Percentiles rank a stretch among this genome's conserved stretches.
Conservation (phyloP, 2,113 vertebrate genomes). For the Nyctibius bracteatus region DNA sequence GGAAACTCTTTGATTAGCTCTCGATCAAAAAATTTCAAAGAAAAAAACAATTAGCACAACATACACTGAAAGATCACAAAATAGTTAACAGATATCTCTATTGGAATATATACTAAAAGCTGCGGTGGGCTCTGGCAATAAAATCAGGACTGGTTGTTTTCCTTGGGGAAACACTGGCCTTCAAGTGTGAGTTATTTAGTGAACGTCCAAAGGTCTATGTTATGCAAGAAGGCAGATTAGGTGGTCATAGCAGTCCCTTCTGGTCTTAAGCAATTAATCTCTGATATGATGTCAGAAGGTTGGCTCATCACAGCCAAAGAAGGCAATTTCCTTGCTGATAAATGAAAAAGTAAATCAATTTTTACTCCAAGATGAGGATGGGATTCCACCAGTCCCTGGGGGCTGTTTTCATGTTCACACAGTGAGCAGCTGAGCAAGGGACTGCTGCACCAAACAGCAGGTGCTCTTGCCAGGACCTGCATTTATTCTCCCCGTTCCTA, state of each 20-base stretch:
- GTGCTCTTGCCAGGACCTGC: neutral
- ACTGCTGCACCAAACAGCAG: neutral
- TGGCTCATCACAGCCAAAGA: constrained; percentile 6
- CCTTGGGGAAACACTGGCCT: constrained; percentile 2
- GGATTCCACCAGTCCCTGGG: neutral
- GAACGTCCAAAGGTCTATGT: neutral
- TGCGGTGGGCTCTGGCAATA: neutral
- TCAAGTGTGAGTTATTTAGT: constrained; percentile 27
- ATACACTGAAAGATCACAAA: neutral
- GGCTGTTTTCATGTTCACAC: neutral
- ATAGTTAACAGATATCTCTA: neutral
- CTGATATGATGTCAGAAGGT: neutral
- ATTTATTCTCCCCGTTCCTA: neutral
- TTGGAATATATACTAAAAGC: neutral
- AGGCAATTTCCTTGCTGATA: constrained; percentile 27
- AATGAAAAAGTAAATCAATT: constrained; percentile 38
- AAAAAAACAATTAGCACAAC: neutral
- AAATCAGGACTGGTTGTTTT: neutral
- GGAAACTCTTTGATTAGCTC: neutral
- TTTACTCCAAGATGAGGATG: neutral
- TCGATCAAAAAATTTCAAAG: neutral
- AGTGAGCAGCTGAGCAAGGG: neutral
- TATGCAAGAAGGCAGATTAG: constrained; percentile 57
- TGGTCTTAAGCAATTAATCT: constrained; percentile 37
- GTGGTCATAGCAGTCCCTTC: constrained; percentile 4